These are phyloP conservation scores for Drosophila rufa DNA, from an alignment of 1,140 invertebrate species.

Conservation along the genomic window DNA sequence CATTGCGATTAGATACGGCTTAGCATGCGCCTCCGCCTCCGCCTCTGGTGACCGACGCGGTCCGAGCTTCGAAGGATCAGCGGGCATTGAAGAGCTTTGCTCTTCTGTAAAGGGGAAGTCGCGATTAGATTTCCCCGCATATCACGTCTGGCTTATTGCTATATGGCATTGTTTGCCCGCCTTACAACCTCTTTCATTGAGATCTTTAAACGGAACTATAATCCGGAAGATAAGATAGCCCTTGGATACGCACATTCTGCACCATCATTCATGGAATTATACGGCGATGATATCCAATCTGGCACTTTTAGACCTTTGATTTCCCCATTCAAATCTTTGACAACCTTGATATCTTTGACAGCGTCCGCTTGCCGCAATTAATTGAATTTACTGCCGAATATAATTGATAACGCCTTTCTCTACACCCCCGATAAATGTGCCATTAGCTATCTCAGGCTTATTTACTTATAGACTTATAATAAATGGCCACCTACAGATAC, in stretches of 20 bases:
- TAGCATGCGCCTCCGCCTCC: constrained; percentile 47
- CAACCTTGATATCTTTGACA: constrained; percentile 67
- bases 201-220: constrained; percentile 25
- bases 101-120: constrained; percentile 9
- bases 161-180: constrained; percentile 2
- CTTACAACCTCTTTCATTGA: constrained; percentile 29
- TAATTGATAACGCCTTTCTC: constrained; percentile 47
- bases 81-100: constrained; percentile 6
- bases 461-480: constrained; percentile 54
- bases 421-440: constrained; percentile 46
- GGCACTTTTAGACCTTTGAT: constrained; percentile 52
- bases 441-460: constrained; percentile 64
- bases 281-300: constrained; percentile 45
- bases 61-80: constrained; percentile 18
- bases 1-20: constrained; percentile 64
- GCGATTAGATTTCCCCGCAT: constrained; percentile 31
- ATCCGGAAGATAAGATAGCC: constrained; percentile 52
- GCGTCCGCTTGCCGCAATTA: constrained; percentile 60
- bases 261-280: constrained; percentile 53
- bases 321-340: constrained; percentile 33
- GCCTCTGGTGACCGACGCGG: constrained; percentile 13
- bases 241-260: constrained; percentile 35
- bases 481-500: constrained; percentile 51
- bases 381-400: constrained; percentile 58
- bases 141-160: constrained; percentile 20